A percentile compares a stretch with the other conserved stretches of the same genome.
Evolutionary conservation across 2,888 invertebrate genomes (phyloP).

Genomic region (Anodontia alba): DNA sequence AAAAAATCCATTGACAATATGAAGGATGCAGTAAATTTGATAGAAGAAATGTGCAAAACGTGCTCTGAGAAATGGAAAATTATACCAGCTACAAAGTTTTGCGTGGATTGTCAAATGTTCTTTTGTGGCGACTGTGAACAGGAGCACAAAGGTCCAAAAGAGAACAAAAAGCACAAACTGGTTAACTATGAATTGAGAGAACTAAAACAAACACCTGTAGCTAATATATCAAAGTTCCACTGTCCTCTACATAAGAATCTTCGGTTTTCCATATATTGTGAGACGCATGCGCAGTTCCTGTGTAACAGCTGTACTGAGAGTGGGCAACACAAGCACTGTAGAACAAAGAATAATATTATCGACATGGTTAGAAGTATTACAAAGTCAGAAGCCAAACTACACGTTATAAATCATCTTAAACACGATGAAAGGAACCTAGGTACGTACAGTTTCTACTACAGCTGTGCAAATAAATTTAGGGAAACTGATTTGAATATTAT

Average conservation of each 20-base stretch:
- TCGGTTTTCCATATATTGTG: constrained; percentile 39
- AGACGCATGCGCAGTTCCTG: constrained; percentile 44
- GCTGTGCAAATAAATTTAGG: too few relatives aligned
- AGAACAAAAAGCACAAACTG: constrained; percentile 28
- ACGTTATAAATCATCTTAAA: constrained; percentile 45
- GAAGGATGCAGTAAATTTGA: constrained; percentile 48
- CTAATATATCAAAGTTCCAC: constrained; percentile 54
- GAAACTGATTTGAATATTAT: too few relatives aligned
- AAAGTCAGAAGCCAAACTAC: constrained; percentile 51
- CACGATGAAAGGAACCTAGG: constrained; percentile 53
- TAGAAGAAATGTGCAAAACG: constrained; percentile 52
- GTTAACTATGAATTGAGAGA: constrained; percentile 53
- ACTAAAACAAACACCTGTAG: constrained; percentile 48
- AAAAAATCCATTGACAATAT: constrained; percentile 49
- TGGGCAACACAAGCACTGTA: constrained; percentile 38
- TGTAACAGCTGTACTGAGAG: constrained; percentile 52
- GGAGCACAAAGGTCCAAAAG: constrained; percentile 26
- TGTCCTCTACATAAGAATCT: constrained; percentile 27
- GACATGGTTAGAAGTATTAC: constrained; percentile 48
- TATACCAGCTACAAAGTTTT: constrained; percentile 39
- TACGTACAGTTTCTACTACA: background rate
- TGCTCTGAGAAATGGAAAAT: constrained; percentile 49
- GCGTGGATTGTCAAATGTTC: constrained; percentile 47
- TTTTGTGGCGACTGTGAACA: constrained; percentile 39
- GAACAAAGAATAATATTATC: constrained; percentile 35